phyloP scores from a whole-genome alignment of 2,888 invertebrate genomes.

The Cheiracanthium punctorium region DNA sequence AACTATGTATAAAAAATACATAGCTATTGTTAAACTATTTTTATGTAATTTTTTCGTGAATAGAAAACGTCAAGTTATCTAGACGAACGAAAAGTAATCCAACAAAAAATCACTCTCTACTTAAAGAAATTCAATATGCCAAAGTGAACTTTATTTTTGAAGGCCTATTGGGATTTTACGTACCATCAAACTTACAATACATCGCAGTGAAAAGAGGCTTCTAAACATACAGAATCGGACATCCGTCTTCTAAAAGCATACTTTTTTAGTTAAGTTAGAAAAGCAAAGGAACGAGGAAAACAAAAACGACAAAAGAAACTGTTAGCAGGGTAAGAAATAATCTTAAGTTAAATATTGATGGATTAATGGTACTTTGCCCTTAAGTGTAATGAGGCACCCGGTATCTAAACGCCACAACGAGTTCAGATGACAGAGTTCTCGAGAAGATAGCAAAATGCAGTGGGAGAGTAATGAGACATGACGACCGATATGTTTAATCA shows the following conservation, averaged over 20 bases:
- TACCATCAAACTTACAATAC: too few relatives aligned
- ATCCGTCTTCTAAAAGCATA: too few relatives aligned
- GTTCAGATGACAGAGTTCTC: conserved; percentile 33
- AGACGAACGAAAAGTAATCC: too few relatives aligned
- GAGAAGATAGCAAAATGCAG: conserved; percentile 53
- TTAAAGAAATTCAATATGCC: neutral
- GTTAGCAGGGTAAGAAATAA: conserved; percentile 48
- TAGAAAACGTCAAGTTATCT: too few relatives aligned
- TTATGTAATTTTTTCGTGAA: too few relatives aligned
- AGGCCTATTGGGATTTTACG: conserved; percentile 27
- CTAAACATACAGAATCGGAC: too few relatives aligned
- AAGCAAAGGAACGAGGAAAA: conserved; percentile 37
- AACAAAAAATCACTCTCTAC: neutral
- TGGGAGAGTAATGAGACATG: conserved; percentile 68
- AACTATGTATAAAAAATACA: too few relatives aligned
- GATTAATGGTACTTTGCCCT: conserved; percentile 51
- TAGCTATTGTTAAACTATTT: too few relatives aligned
- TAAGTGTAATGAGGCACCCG: conserved; percentile 41
- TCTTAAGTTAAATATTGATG: conserved; percentile 70
- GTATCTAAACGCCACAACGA: conserved; percentile 64
- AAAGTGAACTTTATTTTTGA: neutral
- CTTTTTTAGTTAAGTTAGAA: too few relatives aligned
- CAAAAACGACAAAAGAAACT: too few relatives aligned
- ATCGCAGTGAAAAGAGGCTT: too few relatives aligned
- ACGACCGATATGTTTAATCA: conserved; percentile 69